These are phyloP conservation scores for Tenebrosternarchus preto DNA, from an alignment of 2,113 vertebrate species.

Conservation along the genomic window DNA sequence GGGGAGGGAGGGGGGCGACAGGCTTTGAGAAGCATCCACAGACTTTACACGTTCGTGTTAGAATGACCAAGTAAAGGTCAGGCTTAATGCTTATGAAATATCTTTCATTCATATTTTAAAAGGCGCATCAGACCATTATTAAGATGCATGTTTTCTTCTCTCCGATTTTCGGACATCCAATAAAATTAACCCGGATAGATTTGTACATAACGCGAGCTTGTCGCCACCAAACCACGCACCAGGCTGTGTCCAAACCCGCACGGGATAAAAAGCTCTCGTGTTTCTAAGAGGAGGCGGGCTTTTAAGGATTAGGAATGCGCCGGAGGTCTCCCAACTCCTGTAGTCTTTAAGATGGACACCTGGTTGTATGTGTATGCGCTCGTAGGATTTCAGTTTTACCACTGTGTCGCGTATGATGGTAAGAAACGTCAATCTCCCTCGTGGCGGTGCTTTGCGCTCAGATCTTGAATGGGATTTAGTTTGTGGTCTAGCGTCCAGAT, in stretches of 20 bases:
- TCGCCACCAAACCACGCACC: neutral
- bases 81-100: too few relatives aligned
- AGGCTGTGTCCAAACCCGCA: neutral
- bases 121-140: too few relatives aligned
- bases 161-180: too few relatives aligned
- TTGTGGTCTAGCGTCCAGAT: neutral
- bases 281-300: conserved; percentile 69
- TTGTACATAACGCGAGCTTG: too few relatives aligned
- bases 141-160: too few relatives aligned
- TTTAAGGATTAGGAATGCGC: conserved; percentile 68
- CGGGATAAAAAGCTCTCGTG: conserved; percentile 58
- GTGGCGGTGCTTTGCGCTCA: neutral
- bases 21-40: too few relatives aligned
- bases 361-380: conserved; percentile 64
- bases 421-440: conserved; percentile 47
- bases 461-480: neutral
- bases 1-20: too few relatives aligned
- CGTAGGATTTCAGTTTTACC: conserved; percentile 64
- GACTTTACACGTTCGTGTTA: too few relatives aligned
- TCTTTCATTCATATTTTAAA: too few relatives aligned
- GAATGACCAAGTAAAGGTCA: too few relatives aligned
- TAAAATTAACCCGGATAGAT: too few relatives aligned
- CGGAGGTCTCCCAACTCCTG: conserved; percentile 64
- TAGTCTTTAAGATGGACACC: conserved; percentile 69
- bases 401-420: conserved; percentile 75